A percentile compares a stretch with the other conserved stretches of the same genome.
Conservation (phyloP, 2,888 invertebrate species). For the Sphaerophoria taeniata region DNA sequence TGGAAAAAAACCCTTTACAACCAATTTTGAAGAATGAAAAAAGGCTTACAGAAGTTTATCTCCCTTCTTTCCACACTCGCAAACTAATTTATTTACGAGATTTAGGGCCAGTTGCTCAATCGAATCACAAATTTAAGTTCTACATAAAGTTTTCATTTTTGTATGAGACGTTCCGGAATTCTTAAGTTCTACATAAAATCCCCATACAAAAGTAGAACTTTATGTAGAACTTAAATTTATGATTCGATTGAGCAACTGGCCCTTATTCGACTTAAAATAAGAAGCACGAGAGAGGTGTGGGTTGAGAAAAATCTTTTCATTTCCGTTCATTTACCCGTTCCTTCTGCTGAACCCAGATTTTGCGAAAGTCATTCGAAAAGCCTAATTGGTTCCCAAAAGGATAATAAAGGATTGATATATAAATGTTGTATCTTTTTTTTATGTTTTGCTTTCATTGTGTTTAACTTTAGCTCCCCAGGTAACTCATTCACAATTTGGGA, state of each 20-base stretch:
- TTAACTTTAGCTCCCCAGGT: slow-evolving; percentile 26
- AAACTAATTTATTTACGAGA: slow-evolving; percentile 29
- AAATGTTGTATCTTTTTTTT: slow-evolving; percentile 32
- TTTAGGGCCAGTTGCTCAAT: too few relatives aligned
- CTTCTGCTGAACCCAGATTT: background rate
- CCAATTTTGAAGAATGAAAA: slow-evolving; percentile 23
- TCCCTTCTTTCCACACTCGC: slow-evolving; percentile 1
- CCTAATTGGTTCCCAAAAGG: slow-evolving; percentile 68
- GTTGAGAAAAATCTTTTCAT: slow-evolving; percentile 39
- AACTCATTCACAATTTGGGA: slow-evolving; percentile 44
- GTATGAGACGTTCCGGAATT: too few relatives aligned
- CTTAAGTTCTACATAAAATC: too few relatives aligned
- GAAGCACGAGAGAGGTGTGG: too few relatives aligned
- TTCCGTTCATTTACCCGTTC: slow-evolving; percentile 33
- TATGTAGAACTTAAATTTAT: too few relatives aligned
- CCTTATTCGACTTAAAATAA: background rate
- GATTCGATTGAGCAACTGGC: too few relatives aligned
- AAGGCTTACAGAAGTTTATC: slow-evolving; percentile 35
- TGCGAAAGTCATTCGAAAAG: slow-evolving; percentile 47
- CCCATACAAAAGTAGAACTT: too few relatives aligned
- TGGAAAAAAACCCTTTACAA: slow-evolving; percentile 6
- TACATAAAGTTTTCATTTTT: too few relatives aligned
- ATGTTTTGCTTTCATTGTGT: background rate
- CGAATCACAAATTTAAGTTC: too few relatives aligned
- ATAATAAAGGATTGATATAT: slow-evolving; percentile 59